Evolutionary conservation across 2,797 vertebrate species (phyloP).

Genomic region (Iguana delicatissima): DNA sequence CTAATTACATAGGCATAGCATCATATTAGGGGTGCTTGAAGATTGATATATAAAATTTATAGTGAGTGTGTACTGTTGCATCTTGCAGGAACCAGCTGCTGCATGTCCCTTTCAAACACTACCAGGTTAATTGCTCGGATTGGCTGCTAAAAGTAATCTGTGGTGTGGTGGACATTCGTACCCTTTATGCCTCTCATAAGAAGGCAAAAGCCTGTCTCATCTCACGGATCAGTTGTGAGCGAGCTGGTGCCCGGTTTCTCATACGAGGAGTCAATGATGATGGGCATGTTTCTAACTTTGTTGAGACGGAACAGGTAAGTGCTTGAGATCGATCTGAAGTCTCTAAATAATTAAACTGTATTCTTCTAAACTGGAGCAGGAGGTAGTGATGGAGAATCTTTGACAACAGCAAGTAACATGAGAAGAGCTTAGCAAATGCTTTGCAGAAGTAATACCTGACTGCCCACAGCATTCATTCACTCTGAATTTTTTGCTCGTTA

Average conservation of each 20-base stretch:
- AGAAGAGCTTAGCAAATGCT: not conserved
- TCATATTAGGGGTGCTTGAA: not conserved
- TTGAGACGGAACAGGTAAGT: conserved; percentile 85
- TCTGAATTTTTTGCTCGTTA: not conserved
- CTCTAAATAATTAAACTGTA: conserved; percentile 52
- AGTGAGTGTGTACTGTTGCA: conserved; percentile 9
- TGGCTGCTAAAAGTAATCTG: conserved; percentile 85
- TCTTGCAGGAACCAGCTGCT: conserved; percentile 82
- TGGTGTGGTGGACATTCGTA: conserved; percentile 82
- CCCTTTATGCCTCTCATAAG: conserved; percentile 83
- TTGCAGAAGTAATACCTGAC: conserved; percentile 29
- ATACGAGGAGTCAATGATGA: conserved; percentile 81
- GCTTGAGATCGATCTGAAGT: conserved; percentile 10
- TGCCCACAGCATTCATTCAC: not conserved
- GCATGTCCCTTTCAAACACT: conserved; percentile 81
- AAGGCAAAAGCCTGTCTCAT: conserved; percentile 86
- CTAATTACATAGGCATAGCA: not conserved
- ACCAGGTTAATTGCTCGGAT: conserved; percentile 83
- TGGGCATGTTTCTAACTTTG: conserved; percentile 84
- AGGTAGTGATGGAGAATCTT: not conserved
- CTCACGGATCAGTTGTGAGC: conserved; percentile 82
- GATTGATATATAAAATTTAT: not conserved
- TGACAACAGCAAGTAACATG: not conserved
- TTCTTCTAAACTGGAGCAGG: not conserved
- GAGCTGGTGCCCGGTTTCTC: conserved; percentile 78